Base-by-base conservation (phyloP, 2,888 invertebrate species). In the Sicus ferrugineus region DNA sequence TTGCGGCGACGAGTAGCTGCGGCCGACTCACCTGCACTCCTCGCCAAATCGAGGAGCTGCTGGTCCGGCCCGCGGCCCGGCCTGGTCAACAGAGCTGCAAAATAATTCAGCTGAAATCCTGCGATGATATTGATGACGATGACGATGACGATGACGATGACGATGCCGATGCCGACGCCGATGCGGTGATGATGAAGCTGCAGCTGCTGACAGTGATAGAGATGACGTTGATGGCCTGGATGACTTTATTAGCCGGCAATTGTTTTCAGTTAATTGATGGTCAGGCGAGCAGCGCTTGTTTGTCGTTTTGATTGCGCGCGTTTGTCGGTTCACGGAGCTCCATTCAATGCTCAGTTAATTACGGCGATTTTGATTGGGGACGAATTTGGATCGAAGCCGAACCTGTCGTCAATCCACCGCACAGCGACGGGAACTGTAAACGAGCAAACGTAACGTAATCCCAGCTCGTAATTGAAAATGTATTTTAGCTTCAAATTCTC, bases 221-320 rank as follows among this genome's bases (percentile, higher is more conserved):
- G 28, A 54, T 54, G 6, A 19, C 6, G 54, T 26, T 23, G 54
- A 54, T 26, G 28, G 23, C 54, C 28, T 38, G 19, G 16, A 21
- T 61, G 26, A 61, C 61, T 61, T 42, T 42, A 42, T 61, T 42
- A 61, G 61, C 61, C 61, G 11, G 21, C 42, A 3, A 61, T 61
- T 61, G 61, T 61, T 23, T 42, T 23, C 23, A 23, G 61, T 23
- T 61, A 61, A 61, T 61, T 61, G 61, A n/a, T 56, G 28, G 26
- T 26, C 38, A 19, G 42, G 5, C 26, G 14, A 54, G 54, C 7
- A 23, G 28, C 54, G 54, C 21, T 50, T 23, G 5, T 42, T 42
- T 42, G 42, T 42, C 9, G n/a, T 14, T 42, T 5, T 42, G 42
- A 9, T 6, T 42, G 42, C 3, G 42, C 42, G n/a, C 16, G n/a